Evolutionary conservation across 1,140 invertebrate species (phyloP), one percentile per base, ranked within the genome.

Genomic region (Adelges cooleyi): DNA sequence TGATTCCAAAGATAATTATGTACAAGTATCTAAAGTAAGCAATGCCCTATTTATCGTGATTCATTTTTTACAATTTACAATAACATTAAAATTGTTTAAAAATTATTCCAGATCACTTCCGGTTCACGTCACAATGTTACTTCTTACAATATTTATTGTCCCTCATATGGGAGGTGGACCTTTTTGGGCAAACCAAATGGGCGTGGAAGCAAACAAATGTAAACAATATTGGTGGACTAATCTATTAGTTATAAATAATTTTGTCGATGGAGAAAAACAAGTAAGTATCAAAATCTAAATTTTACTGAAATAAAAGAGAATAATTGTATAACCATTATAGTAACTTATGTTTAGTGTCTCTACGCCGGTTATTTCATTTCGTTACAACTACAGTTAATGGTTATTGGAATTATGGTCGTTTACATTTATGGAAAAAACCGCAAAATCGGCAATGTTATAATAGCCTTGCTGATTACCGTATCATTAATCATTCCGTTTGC

Each of bases 351-450:
- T 77, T 74, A 91, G 88, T 93, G 91, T 72, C 87, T 94, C 81
- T 86, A 87, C 52, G 89, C 90, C 80, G 86, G 88, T 0, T 95
- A 91, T 91, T 94, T 92, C 71, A 76, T 95, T 52, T 85, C 90
- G 5, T 89, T 87, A 59, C 90, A 94, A 72, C 90, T 89, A 46
- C 90, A 92, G 73, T 77, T 92, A n/a, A n/a, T n/a, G n/a, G n/a
- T n/a, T n/a, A n/a, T n/a, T n/a, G n/a, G n/a, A n/a, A n/a, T n/a
- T n/a, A n/a, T n/a, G n/a, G n/a, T n/a, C n/a, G n/a, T n/a, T n/a
- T n/a, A n/a, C n/a, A n/a, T n/a, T n/a, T n/a, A n/a, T n/a, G n/a
- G n/a, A n/a, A n/a, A n/a, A n/a, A n/a, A n/a, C n/a, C n/a, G n/a
- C n/a, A n/a, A n/a, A n/a, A n/a, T n/a, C n/a, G n/a, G n/a, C n/a